These are phyloP conservation scores for Gnatocerus cornutus DNA, from an alignment of 2,888 invertebrate genomes.

Conservation along the genomic window DNA sequence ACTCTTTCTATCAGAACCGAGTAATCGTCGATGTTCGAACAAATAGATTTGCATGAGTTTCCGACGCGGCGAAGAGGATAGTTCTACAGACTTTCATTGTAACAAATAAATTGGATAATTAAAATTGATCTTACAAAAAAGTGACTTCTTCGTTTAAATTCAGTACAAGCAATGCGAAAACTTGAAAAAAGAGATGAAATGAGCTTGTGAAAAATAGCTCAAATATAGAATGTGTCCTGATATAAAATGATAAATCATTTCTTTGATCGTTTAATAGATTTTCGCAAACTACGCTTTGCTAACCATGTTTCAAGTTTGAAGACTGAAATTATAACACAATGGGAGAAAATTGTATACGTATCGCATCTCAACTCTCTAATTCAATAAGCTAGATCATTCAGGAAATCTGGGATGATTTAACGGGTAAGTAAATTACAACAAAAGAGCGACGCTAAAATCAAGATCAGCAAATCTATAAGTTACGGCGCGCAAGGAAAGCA, in stretches of 20 bases:
- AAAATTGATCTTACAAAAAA: too few relatives aligned
- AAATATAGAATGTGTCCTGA: too few relatives aligned
- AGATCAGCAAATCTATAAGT: constrained; percentile 47
- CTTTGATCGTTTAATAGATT: not conserved
- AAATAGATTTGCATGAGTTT: constrained; percentile 4
- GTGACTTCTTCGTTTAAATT: too few relatives aligned
- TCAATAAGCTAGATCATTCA: constrained; percentile 49
- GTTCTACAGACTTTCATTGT: too few relatives aligned
- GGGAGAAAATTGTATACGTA: constrained; percentile 24
- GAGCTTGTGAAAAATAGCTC: too few relatives aligned
- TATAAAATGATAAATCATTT: too few relatives aligned
- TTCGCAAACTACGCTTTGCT: constrained; percentile 8
- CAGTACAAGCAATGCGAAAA: too few relatives aligned
- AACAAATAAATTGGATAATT: too few relatives aligned
- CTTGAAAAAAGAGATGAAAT: too few relatives aligned
- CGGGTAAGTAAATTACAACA: constrained; percentile 64
- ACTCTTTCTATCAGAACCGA: not conserved
- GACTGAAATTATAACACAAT: constrained; percentile 32
- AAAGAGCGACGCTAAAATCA: constrained; percentile 52
- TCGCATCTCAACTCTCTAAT: constrained; percentile 46
- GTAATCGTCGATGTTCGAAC: not conserved
- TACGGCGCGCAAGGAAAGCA: constrained; percentile 49
- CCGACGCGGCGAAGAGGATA: too few relatives aligned
- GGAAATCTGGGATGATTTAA: constrained; percentile 57
- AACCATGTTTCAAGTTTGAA: constrained; percentile 11